Evolutionary conservation across 2,113 vertebrate genomes (phyloP).

Genomic region (Corydoras maculifer): DNA sequence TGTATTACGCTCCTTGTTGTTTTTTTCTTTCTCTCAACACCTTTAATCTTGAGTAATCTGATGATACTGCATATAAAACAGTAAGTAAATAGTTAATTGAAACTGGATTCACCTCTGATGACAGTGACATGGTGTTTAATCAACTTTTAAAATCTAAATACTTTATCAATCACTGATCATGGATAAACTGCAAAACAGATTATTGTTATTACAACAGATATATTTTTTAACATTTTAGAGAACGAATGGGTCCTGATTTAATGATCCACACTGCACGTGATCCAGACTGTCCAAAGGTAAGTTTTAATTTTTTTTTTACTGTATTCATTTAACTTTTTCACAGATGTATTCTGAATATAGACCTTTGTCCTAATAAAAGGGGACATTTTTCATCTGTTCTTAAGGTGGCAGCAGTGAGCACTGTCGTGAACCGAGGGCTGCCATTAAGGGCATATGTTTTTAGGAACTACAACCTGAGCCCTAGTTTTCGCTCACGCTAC

Average conservation of each 20-base stretch:
- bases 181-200: too few species aligned
- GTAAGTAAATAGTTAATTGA: too few species aligned
- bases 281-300: constrained; percentile 83
- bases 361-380: background rate
- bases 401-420: constrained; percentile 92
- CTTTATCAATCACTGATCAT: too few species aligned
- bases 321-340: background rate
- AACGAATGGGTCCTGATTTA: constrained; percentile 81
- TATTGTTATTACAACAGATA: background rate
- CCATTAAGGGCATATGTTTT: constrained; percentile 90
- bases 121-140: too few species aligned
- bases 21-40: too few species aligned
- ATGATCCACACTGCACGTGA: constrained; percentile 91
- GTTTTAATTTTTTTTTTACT: too few species aligned
- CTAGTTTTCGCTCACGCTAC: constrained; percentile 87
- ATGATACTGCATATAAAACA: too few species aligned
- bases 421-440: constrained; percentile 85
- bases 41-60: too few species aligned
- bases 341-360: background rate
- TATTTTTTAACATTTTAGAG: constrained; percentile 57
- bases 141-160: too few species aligned
- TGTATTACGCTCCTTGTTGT: too few species aligned
- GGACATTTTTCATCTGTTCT: constrained; percentile 30
- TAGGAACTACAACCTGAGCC: constrained; percentile 89
- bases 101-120: too few species aligned